phyloP scores from a whole-genome alignment of 2,113 vertebrate species.

The Hemiprocne comata region DNA sequence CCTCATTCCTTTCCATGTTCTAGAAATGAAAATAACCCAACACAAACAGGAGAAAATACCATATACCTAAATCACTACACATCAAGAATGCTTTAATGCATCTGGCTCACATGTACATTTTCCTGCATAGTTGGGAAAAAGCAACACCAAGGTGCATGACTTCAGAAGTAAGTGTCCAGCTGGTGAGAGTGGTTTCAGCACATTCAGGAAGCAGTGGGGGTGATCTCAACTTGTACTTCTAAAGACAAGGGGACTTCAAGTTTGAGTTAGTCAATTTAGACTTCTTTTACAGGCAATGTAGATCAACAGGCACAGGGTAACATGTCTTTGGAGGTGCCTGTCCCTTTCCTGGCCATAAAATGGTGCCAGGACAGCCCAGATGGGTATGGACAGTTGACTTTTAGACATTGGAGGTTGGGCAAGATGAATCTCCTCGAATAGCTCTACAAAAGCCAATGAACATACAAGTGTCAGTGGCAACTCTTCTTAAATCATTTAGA shows the following conservation, averaged over 20 bases:
- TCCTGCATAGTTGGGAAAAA: neutral
- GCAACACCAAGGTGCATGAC: neutral
- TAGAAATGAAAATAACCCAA: neutral
- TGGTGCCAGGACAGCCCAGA: neutral
- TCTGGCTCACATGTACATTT: neutral
- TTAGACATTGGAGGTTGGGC: accelerated
- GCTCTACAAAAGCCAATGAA: neutral
- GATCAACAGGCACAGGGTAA: neutral
- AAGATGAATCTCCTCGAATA: neutral
- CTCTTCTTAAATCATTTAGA: neutral
- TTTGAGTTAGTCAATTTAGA: neutral
- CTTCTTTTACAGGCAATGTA: neutral
- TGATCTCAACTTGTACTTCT: neutral
- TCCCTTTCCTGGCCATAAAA: neutral
- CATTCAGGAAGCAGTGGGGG: neutral
- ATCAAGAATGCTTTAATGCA: neutral
- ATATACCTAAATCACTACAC: neutral
- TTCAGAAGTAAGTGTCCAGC: neutral
- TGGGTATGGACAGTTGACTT: neutral
- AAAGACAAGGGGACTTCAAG: neutral
- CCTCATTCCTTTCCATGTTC: neutral
- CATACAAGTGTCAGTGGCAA: neutral
- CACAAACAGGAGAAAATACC: neutral
- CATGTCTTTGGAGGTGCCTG: neutral
- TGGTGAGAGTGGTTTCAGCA: neutral